These are phyloP conservation scores for Sminthurides bifidus DNA, from an alignment of 1,140 invertebrate species.

Conservation along the genomic window DNA sequence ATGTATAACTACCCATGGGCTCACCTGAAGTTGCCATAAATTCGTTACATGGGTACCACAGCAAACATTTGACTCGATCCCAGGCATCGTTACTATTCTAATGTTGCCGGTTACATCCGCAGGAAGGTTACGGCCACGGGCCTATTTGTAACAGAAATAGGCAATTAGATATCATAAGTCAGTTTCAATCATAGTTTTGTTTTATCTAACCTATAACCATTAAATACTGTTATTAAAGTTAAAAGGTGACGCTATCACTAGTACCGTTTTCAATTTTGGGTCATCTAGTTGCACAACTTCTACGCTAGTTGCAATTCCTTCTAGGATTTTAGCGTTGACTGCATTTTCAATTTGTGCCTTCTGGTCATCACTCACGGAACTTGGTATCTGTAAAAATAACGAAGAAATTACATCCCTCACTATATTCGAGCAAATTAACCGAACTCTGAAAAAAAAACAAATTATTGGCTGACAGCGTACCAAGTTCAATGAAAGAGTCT, in stretches of 20 bases:
- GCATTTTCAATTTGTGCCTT: constrained; percentile 46
- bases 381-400: constrained; percentile 35
- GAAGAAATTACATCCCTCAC: not conserved
- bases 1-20: too few relatives aligned
- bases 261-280: constrained; percentile 45
- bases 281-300: constrained; percentile 49
- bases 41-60: constrained; percentile 75
- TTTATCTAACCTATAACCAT: constrained; percentile 3
- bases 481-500: constrained; percentile 52
- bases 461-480: constrained; percentile 30
- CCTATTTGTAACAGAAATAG: constrained; percentile 34
- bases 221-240: not conserved
- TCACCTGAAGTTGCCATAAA: constrained; percentile 59
- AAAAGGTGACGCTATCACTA: not conserved
- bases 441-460: not conserved
- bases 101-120: constrained; percentile 60
- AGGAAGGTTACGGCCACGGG: constrained; percentile 54
- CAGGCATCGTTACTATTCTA: constrained; percentile 56
- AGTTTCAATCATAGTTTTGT: not conserved
- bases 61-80: constrained; percentile 65
- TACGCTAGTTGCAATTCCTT: constrained; percentile 48
- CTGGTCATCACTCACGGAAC: constrained; percentile 40
- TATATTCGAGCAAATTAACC: not conserved
- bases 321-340: constrained; percentile 55
- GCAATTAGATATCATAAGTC: not conserved